Base-by-base conservation (phyloP, 2,113 vertebrate genomes). In the Cottus gobio region DNA sequence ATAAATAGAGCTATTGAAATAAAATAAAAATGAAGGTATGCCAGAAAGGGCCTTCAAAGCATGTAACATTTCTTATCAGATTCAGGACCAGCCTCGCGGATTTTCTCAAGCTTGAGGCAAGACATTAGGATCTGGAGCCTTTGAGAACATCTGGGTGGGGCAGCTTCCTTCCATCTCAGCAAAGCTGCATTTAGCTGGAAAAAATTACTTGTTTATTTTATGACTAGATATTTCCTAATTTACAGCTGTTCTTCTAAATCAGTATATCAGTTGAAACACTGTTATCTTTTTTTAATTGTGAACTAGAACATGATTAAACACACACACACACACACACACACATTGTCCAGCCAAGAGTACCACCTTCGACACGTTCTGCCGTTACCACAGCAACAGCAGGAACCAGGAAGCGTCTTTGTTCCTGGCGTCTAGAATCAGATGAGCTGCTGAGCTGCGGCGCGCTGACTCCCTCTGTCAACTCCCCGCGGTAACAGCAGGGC, bases 401-500 rank as follows among this genome's bases (percentile, higher is more conserved):
- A 85, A 85, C 90, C 89, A 89, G 89, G 82, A 93, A 90, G 83
- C 66, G 61, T 75, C 75, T 86, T 87, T 82, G 60, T 91, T 84
- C 71, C 84, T 83, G 85, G 50, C 84, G 57, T 85, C 63, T 82
- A 16, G 62, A 52, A 88, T 85, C 79, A 90, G 86, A 90, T 85
- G 58, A 75, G 61, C 34, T 56, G 20, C 16, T 0, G 28, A 31
- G 60, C 75, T 58, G 75, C 70, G 77, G 74, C 44, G 34, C 78
- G 26, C 60, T 89, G 81, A 77, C 91, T 85, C 92, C 93, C 92
- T 89, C 94, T 95, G 88, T 87, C 91, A 90, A 75, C 73, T 73
- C 58, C 60, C 80, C 4, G 57, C 42, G 65, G 88, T 79, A 90
- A 86, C 87, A 80, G 78, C 90, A 86, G 75, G 65, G 42, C 74